Evolutionary conservation across 2,797 vertebrate genomes (phyloP).

Genomic region (Aythya fuligula): DNA sequence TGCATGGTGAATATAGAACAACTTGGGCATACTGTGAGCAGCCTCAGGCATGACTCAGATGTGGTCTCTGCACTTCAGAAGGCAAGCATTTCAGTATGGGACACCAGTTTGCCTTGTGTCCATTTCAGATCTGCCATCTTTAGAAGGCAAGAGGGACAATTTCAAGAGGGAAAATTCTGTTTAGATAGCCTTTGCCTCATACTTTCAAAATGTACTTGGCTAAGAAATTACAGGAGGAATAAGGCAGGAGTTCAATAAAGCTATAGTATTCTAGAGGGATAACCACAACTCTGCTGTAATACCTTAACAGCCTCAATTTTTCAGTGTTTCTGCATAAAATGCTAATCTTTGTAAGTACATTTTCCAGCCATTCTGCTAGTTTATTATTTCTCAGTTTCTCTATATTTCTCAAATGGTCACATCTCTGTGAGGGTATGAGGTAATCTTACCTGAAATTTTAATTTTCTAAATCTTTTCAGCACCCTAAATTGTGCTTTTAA

Average conservation of each 20-base stretch:
- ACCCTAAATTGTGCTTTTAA: background rate
- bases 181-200: background rate
- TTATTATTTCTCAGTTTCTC: background rate
- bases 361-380: background rate
- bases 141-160: background rate
- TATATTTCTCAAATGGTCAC: background rate
- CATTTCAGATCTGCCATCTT: background rate
- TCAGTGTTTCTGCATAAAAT: background rate
- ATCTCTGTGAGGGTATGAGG: background rate
- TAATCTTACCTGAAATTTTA: background rate
- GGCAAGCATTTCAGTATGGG: background rate
- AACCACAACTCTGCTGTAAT: background rate
- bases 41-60: background rate
- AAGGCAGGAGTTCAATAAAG: background rate
- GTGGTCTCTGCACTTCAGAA: background rate
- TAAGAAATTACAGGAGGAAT: background rate
- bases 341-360: background rate
- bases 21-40: background rate
- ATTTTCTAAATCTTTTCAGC: background rate
- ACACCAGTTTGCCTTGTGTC: background rate
- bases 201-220: background rate
- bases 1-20: background rate
- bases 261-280: background rate
- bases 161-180: background rate
- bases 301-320: background rate